These are phyloP conservation scores for Coranthus polyacanthus DNA, from an alignment of 2,797 vertebrate species.

Conservation along the genomic window DNA sequence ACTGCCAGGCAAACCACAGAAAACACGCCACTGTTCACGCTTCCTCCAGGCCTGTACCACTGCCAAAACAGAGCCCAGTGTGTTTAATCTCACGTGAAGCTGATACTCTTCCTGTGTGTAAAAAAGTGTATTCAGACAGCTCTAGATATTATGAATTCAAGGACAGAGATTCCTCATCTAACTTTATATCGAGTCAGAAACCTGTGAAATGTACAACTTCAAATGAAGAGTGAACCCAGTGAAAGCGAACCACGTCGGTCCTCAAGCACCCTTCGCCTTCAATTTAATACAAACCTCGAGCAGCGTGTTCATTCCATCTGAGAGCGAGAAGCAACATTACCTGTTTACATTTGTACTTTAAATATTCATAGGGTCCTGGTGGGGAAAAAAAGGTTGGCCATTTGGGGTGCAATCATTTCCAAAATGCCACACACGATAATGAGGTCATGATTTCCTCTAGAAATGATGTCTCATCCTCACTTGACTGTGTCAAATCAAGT, in stretches of 20 bases:
- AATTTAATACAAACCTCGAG: conserved; percentile 24
- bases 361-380: conserved; percentile 41
- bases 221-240: conserved; percentile 24
- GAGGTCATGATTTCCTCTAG: conserved; percentile 25
- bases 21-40: not conserved
- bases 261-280: not conserved
- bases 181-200: conserved; percentile 1
- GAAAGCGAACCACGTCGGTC: conserved; percentile 6
- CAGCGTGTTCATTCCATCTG: conserved; percentile 1
- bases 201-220: conserved; percentile 27
- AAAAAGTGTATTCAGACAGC: conserved; percentile 24
- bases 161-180: conserved; percentile 28
- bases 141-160: conserved; percentile 27
- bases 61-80: not conserved
- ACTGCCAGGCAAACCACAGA: no score
- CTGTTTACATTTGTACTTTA: conserved; percentile 42
- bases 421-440: conserved; percentile 26
- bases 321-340: not conserved
- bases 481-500: conserved; percentile 22
- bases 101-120: no score
- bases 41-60: not conserved
- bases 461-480: conserved; percentile 22
- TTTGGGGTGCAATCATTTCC: conserved; percentile 39
- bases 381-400: conserved; percentile 27
- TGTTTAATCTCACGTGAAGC: not conserved